Evolutionary conservation across 2,888 invertebrate species (phyloP), one percentile per base, ranked within the genome.

Genomic region (Meloe dianella): DNA sequence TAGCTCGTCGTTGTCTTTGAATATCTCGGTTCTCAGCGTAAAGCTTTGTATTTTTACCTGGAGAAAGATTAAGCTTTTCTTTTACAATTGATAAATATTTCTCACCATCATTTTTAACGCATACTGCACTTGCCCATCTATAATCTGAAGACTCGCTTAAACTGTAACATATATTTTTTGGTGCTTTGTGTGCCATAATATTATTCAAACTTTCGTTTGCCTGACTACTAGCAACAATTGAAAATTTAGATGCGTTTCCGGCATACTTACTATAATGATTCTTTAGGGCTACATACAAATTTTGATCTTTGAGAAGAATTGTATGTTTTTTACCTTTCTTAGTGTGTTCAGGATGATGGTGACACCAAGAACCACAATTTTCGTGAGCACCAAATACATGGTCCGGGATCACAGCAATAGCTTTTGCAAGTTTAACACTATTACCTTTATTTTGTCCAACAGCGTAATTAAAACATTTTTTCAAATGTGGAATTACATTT

Each of bases 111-210:
- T 38, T 38, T 38, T 38, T 38, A 1, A 14, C 14, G 14, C 38
- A 38, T 10, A 38, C 38, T 30, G 62, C 29, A 56, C 62, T 56
- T 1, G 62, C 62, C 54, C 30, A 63, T n/a, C 63, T 12, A 61
- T 17, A 67, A 65, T 67, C 67, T 12, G 64, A 57, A 12, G 67
- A 61, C 54, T 67, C 64, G 27, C 61, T 61, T 4, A 30, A 8
- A 20, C 61, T 61, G 22, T 67, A 67, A 32, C 61, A 67, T 2
- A 35, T 51, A 66, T 62, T 71, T 64, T 75, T 74, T 24, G 66
- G 71, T 51, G 73, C 71, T 71, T 72, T 72, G 17, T 69, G 63
- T 12, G 71, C 67, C 64, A 75, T 72, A 29, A 74, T 73, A 54
- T 61, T 64, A 64, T n/a, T n/a, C n/a, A n/a, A n/a, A n/a, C n/a